Evolutionary conservation across 2,113 vertebrate species (phyloP).

Genomic region (Cyprinodon variegatus): DNA sequence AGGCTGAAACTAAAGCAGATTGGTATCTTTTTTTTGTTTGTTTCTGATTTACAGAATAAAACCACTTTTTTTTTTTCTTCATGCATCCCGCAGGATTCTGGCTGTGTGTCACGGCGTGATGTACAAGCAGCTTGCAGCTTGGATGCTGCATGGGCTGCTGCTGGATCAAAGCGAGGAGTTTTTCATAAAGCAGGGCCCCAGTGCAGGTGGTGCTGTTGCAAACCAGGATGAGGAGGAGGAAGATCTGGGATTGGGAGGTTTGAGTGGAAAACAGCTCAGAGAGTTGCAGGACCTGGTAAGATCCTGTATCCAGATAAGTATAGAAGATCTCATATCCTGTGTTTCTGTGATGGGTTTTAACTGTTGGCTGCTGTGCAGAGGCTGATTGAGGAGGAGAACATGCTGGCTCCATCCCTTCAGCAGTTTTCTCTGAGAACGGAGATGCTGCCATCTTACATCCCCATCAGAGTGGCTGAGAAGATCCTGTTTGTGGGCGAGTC

Average conservation of each 20-base stretch:
- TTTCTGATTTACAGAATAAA: background rate
- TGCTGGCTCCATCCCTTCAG: slow-evolving; percentile 95
- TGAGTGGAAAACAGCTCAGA: slow-evolving; percentile 94
- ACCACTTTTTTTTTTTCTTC: background rate
- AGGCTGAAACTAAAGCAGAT: background rate
- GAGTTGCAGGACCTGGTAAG: slow-evolving; percentile 96
- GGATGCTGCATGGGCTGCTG: slow-evolving; percentile 96
- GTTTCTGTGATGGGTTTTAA: too few species aligned
- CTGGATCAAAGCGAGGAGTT: slow-evolving; percentile 97
- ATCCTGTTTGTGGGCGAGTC: slow-evolving; percentile 98
- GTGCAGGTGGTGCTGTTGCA: slow-evolving; percentile 83
- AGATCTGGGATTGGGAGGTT: slow-evolving; percentile 93
- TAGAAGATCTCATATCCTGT: background rate
- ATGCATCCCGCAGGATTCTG: slow-evolving; percentile 83
- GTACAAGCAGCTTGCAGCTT: slow-evolving; percentile 98
- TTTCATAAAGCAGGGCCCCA: slow-evolving; percentile 94
- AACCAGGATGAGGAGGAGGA: slow-evolving; percentile 95
- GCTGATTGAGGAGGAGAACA: slow-evolving; percentile 97
- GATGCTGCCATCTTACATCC: slow-evolving; percentile 96
- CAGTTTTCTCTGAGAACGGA: slow-evolving; percentile 95
- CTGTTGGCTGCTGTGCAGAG: slow-evolving; percentile 74
- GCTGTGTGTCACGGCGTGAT: slow-evolving; percentile 96
- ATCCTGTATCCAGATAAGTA: too few species aligned
- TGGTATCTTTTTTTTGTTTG: background rate
- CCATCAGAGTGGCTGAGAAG: slow-evolving; percentile 95